Evolutionary conservation across 2,888 invertebrate genomes (phyloP).

Genomic region (Nephrotoma guestfalica): DNA sequence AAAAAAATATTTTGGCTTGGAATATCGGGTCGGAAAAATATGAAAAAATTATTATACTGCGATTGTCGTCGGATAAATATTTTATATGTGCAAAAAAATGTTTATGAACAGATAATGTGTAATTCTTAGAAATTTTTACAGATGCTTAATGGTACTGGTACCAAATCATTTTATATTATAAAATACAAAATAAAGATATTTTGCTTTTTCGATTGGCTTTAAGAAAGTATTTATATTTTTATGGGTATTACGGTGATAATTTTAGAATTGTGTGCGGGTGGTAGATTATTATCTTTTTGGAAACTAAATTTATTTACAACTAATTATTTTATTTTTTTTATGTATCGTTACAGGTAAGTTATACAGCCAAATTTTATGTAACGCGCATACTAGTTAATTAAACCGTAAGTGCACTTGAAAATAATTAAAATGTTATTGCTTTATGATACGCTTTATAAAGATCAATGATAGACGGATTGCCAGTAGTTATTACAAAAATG

Average conservation of each 20-base stretch:
- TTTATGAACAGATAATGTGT: neutral
- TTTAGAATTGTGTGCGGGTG: neutral
- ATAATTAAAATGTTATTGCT: too few species aligned
- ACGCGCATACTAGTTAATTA: neutral
- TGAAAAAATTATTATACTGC: neutral
- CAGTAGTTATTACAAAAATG: too few species aligned
- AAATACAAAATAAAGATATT: neutral
- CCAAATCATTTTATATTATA: neutral
- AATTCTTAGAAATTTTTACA: neutral
- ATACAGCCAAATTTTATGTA: neutral
- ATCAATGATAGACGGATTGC: too few species aligned
- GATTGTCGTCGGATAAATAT: neutral
- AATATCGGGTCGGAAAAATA: neutral
- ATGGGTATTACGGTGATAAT: neutral
- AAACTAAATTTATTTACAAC: neutral
- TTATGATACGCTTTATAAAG: too few species aligned
- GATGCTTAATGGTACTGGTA: neutral
- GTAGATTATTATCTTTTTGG: neutral
- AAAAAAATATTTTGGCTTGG: neutral
- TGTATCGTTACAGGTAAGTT: neutral
- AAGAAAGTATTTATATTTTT: neutral
- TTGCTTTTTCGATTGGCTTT: neutral
- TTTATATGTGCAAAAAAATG: neutral
- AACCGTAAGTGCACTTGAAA: neutral
- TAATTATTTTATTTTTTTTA: neutral